phyloP scores from a whole-genome alignment of 37 sponge, comb jelly and placozoan genomes.

The Chondrilla cf. caribensis region DNA sequence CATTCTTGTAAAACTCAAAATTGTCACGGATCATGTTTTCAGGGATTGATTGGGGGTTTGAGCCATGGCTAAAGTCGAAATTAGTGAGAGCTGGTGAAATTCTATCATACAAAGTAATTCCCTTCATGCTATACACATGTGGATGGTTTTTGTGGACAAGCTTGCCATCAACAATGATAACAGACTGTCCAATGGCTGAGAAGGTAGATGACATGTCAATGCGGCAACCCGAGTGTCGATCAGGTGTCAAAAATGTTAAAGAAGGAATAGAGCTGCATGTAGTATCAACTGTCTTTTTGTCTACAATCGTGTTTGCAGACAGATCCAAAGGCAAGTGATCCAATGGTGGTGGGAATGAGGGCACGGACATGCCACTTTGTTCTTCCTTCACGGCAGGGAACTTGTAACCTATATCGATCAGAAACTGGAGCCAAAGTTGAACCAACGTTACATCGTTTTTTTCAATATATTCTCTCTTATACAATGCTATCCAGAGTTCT shows the following conservation, averaged over 20 bases:
- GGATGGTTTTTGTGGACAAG: neutral
- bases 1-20: constrained; percentile 35
- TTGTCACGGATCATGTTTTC: constrained; percentile 28
- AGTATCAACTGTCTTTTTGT: neutral
- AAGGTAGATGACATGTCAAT: constrained; percentile 25
- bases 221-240: constrained; percentile 31
- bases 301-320: neutral
- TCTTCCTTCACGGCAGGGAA: constrained; percentile 21
- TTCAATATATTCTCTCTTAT: constrained; percentile 36
- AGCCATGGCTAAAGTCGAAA: neutral
- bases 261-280: neutral
- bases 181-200: constrained; percentile 19
- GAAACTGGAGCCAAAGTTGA: constrained; percentile 27
- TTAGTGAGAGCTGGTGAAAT: neutral
- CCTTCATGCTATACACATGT: constrained; percentile 2
- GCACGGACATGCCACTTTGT: too few species aligned
- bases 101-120: constrained; percentile 13
- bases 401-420: constrained; percentile 32
- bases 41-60: constrained; percentile 5
- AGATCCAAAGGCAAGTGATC: neutral
- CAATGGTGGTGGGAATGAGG: too few species aligned
- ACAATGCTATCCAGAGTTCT: constrained; percentile 36
- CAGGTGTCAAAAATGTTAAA: constrained; percentile 44
- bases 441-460: constrained; percentile 24
- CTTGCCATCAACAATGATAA: constrained; percentile 31